Evolutionary conservation across 2,113 vertebrate species (phyloP).

Genomic region (Lota lota): DNA sequence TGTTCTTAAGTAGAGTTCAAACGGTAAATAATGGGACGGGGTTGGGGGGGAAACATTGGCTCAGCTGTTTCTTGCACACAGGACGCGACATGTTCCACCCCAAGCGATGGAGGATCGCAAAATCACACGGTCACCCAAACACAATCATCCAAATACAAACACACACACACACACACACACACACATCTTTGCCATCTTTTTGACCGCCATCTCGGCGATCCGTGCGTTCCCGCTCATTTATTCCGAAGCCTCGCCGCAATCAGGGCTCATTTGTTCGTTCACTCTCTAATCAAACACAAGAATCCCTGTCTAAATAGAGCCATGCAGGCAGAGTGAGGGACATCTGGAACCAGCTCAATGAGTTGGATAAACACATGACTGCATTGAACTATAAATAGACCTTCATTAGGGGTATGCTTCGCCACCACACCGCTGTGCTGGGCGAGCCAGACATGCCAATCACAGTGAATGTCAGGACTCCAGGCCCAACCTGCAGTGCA

Average conservation of each 20-base stretch:
- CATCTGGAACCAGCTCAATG: conserved; percentile 65
- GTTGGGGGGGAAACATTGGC: conserved; percentile 22
- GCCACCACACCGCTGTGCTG: conserved; percentile 12
- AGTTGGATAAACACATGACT: conserved; percentile 65
- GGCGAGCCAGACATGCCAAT: conserved; percentile 51
- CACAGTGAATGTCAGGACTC: conserved; percentile 46
- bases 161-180: conserved; percentile 33
- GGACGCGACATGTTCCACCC: conserved; percentile 24
- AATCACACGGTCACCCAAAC: conserved; percentile 4
- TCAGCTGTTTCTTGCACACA: conserved; percentile 5
- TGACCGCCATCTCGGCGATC: conserved; percentile 42
- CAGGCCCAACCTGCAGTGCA: conserved; percentile 48
- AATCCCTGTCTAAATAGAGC: conserved; percentile 59
- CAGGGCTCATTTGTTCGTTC: conserved; percentile 53
- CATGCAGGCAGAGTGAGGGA: conserved; percentile 51
- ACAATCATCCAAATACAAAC: conserved; percentile 9
- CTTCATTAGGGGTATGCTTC: conserved; percentile 50
- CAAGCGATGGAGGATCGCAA: conserved; percentile 21
- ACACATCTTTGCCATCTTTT: conserved; percentile 25
- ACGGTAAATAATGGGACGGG: conserved; percentile 19
- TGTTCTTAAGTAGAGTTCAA: conserved; percentile 2
- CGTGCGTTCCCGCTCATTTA: conserved; percentile 49
- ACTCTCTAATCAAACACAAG: conserved; percentile 62
- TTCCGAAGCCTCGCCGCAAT: conserved; percentile 55
- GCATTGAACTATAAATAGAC: conserved; percentile 66